Evolutionary conservation across 1,140 invertebrate species (phyloP).

Genomic region (Wiebesia pumilae): DNA sequence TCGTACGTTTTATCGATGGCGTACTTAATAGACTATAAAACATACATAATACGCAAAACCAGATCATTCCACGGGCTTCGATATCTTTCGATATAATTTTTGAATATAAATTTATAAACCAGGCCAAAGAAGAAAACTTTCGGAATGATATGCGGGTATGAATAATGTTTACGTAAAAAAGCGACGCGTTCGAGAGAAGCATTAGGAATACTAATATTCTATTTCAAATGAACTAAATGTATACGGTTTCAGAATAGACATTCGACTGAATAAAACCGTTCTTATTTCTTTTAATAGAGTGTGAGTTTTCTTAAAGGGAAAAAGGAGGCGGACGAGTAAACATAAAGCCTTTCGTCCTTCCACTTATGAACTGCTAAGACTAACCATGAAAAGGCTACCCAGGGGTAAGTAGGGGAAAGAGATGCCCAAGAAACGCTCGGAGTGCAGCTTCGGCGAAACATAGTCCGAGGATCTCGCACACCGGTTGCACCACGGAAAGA

Average conservation of each 20-base stretch:
- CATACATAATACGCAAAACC: no score
- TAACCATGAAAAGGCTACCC: slow-evolving; percentile 35
- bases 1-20: background rate
- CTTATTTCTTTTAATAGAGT: background rate
- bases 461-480: background rate
- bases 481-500: background rate
- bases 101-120: background rate
- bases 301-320: background rate
- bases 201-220: background rate
- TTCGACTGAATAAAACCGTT: background rate
- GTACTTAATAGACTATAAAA: no score
- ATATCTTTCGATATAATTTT: no score
- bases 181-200: no score
- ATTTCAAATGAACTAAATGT: slow-evolving; percentile 4
- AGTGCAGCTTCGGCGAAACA: background rate
- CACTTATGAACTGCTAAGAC: background rate
- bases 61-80: no score
- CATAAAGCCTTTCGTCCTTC: background rate
- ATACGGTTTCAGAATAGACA: slow-evolving; percentile 9
- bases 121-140: no score
- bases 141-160: no score
- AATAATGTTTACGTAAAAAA: no score
- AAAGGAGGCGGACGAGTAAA: background rate
- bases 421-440: background rate
- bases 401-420: background rate